Evolutionary conservation across 2,113 vertebrate species (phyloP).

Genomic region (Heptranchias perlo): DNA sequence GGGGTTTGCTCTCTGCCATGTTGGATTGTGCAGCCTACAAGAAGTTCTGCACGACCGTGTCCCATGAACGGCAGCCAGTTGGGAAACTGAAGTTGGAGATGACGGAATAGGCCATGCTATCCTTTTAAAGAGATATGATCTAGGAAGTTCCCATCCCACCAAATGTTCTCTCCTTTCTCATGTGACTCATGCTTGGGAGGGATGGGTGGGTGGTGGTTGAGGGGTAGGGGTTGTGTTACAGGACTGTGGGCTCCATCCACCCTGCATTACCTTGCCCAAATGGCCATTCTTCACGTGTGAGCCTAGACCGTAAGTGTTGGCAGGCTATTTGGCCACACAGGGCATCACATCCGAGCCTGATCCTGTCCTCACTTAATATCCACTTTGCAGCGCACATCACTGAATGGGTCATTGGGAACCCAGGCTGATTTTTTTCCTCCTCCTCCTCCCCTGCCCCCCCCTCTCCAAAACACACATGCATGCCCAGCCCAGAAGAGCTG

Average conservation of each 20-base stretch:
- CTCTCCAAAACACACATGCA: background rate
- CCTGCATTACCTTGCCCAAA: background rate
- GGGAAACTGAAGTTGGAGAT: too few relatives aligned
- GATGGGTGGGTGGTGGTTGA: too few relatives aligned
- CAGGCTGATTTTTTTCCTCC: background rate
- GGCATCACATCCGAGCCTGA: background rate
- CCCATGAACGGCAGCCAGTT: too few relatives aligned
- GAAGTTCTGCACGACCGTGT: background rate
- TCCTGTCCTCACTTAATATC: background rate
- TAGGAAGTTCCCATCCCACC: background rate
- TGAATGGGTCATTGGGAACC: background rate
- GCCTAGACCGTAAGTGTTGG: background rate
- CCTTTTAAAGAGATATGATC: too few relatives aligned
- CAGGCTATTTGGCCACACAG: background rate
- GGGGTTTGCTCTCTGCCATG: too few relatives aligned
- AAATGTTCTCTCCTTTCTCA: background rate
- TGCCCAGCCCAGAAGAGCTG: too few relatives aligned
- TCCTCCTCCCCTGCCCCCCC: too few relatives aligned
- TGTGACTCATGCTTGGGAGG: too few relatives aligned
- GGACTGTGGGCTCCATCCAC: background rate
- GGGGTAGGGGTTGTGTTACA: background rate
- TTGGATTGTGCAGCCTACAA: background rate
- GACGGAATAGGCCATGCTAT: too few relatives aligned
- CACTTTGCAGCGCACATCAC: background rate
- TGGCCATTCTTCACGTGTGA: background rate